Base-by-base conservation (phyloP, 2,113 vertebrate species). In the Gulo gulo region DNA sequence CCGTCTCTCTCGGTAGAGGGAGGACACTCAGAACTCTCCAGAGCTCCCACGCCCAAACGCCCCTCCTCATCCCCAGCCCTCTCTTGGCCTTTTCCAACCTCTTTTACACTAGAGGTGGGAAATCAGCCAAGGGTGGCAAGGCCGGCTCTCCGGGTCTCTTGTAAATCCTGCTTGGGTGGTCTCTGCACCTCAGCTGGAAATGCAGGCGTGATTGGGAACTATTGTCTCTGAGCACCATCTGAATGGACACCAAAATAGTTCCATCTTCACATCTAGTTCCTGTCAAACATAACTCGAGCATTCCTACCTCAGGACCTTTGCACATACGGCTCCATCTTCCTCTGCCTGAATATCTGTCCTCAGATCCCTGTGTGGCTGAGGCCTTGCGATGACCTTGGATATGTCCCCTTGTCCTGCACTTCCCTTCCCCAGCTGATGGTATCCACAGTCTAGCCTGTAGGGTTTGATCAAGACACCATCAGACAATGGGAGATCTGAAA, bases 241-340 rank as follows among this genome's bases (percentile, higher is more conserved):
- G 9, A 59, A 61, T 0, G 2, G 88, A 84, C 71, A 31, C 15
- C 23, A 21, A 50, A 24, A 45, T 1, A 14, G 16, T 34, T 94
- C 39, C 45, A 26, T 80, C 12, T 84, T 36, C 20, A 71, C 36
- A 67, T 15, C 26, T 12, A 8, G 23, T 23, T 31, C 9, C 69
- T 29, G 2, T 78, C 65, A 34, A 5, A 18, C 10, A 16, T 1
- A 2, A 8, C 1, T 0, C 3, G 11, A 50, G 52, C 42, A 14
- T 29, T 52, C 23, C 16, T 2, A 45, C 76, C 74, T 11, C 94
- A 55, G 94, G 74, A n/a, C 91, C 13, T 95, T 78, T 39, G 88
- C 4, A 39, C 0, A 0, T 4, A 45, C 74, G 14, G 11, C 5
- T 39, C 7, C 34, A 11, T 2, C 57, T 78, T 55, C 71, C 14